phyloP scores from a whole-genome alignment of 2,797 vertebrate species.

The Coluber constrictor region DNA sequence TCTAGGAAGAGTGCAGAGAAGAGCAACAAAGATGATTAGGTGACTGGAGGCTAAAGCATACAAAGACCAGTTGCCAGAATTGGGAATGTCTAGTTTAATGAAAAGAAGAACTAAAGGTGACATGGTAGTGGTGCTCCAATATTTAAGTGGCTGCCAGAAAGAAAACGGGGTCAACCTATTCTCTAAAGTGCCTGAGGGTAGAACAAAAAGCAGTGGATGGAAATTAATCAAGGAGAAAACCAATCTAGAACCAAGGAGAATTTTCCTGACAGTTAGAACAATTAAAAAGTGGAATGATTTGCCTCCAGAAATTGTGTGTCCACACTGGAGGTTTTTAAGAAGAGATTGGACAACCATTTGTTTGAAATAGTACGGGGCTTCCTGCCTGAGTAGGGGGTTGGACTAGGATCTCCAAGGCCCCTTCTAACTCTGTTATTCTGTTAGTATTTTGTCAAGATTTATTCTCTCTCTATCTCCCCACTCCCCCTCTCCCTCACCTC shows the following conservation, averaged over 20 bases:
- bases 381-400: not conserved
- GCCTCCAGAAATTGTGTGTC: not conserved
- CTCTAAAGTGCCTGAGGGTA: not conserved
- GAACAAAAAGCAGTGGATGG: not conserved
- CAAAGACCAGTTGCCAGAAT: not conserved
- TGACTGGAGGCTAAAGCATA: not conserved
- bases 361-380: not conserved
- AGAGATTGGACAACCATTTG: not conserved
- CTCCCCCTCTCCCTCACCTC: fast-evolving
- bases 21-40: not conserved
- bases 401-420: not conserved
- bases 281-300: not conserved
- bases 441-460: not conserved
- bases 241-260: not conserved
- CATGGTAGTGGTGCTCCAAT: not conserved
- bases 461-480: too few relatives aligned
- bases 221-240: not conserved
- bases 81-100: not conserved
- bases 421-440: not conserved
- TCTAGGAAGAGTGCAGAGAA: not conserved
- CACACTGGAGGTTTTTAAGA: not conserved
- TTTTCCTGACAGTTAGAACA: not conserved
- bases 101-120: not conserved
- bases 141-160: not conserved
- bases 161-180: not conserved